phyloP scores from a whole-genome alignment of 2,888 invertebrate species.

The Neoaliturus tenellus region DNA sequence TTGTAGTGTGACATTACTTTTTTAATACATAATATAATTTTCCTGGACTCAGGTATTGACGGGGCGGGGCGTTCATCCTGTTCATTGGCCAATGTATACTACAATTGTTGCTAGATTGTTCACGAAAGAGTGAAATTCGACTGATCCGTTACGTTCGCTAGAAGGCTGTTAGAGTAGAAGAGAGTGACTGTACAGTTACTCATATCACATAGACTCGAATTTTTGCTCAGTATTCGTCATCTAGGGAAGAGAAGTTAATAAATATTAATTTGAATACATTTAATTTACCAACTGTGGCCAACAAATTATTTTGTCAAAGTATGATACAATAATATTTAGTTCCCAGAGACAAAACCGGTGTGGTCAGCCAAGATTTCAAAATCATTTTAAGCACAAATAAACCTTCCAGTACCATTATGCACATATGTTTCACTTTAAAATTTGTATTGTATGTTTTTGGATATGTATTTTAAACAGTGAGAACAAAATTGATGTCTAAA shows the following conservation, averaged over 20 bases:
- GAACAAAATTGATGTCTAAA: slow-evolving; percentile 33
- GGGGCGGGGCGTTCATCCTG: neutral
- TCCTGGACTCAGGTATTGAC: neutral
- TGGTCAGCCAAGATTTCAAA: neutral
- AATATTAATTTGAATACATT: neutral
- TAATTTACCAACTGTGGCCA: neutral
- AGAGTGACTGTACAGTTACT: slow-evolving; percentile 32
- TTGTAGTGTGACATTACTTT: neutral
- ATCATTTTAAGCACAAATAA: neutral
- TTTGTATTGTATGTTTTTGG: neutral
- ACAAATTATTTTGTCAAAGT: neutral
- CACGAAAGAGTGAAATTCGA: slow-evolving; percentile 42
- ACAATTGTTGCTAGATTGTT: slow-evolving; percentile 32
- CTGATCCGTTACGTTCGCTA: slow-evolving; percentile 46
- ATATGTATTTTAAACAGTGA: neutral
- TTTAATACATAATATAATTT: neutral
- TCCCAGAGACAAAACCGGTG: neutral
- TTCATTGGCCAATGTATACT: slow-evolving; percentile 49
- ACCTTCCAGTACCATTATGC: neutral
- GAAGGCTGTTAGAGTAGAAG: slow-evolving; percentile 47
- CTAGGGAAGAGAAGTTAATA: slow-evolving; percentile 45
- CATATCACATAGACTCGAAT: slow-evolving; percentile 27
- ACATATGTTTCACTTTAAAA: neutral
- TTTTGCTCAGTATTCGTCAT: slow-evolving; percentile 49
- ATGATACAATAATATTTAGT: neutral